A percentile compares a stretch with the other conserved stretches of the same genome.
Evolutionary conservation across 2,888 invertebrate species (phyloP).

Genomic region (Rhamphomyia laevipes): DNA sequence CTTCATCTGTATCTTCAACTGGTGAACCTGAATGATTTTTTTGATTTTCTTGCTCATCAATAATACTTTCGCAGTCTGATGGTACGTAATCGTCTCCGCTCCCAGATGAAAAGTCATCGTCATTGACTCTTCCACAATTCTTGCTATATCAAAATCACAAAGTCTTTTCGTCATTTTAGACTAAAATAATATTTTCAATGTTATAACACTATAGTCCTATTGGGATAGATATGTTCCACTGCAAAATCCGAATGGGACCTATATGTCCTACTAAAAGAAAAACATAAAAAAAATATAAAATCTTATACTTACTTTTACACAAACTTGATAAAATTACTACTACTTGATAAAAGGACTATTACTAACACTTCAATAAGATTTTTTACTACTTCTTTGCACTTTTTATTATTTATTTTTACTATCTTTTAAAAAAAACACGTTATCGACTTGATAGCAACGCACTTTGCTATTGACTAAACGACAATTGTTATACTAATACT

Average conservation of each 20-base stretch:
- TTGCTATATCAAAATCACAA: not conserved
- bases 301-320: slow-evolving; percentile 1
- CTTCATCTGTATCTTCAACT: not conserved
- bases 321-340: slow-evolving; percentile 1
- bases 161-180: not conserved
- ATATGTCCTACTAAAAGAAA: not conserved
- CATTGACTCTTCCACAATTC: not conserved
- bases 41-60: not conserved
- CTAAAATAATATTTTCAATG: not conserved
- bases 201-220: not conserved
- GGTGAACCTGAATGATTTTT: not conserved
- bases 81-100: not conserved
- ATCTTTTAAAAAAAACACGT: not conserved
- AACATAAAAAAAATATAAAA: not conserved
- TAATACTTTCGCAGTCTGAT: slow-evolving; percentile 2
- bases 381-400: not conserved
- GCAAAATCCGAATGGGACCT: not conserved
- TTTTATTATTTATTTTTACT: not conserved
- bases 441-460: not conserved
- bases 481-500: not conserved
- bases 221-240: not conserved
- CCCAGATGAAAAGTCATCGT: not conserved
- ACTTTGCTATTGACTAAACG: not conserved
- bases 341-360: not conserved
- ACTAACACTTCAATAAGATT: not conserved